These are phyloP conservation scores for Diplogasteroides magnus DNA, from an alignment of 1,140 invertebrate species.

Conservation along the genomic window DNA sequence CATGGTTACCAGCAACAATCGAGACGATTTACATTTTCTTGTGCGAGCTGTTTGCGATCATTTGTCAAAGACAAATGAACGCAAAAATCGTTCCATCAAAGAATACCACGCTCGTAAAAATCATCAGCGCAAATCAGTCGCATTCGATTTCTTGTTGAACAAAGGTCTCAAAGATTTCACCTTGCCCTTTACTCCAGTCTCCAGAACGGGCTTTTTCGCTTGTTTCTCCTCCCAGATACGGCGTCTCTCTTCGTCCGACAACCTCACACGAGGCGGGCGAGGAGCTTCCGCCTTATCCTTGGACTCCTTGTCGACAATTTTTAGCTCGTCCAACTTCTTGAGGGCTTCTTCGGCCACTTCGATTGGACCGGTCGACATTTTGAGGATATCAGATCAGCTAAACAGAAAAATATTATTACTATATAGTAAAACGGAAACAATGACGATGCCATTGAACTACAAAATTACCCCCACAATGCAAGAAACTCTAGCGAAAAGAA, in stretches of 20 bases:
- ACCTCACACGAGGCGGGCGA: not conserved
- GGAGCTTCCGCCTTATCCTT: not conserved
- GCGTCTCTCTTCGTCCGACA: conserved; percentile 4
- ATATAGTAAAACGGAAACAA: too few relatives aligned
- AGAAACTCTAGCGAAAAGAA: too few relatives aligned
- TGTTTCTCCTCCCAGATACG: conserved; percentile 20
- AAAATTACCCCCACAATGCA: too few relatives aligned
- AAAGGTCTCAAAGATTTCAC: too few relatives aligned
- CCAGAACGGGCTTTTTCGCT: conserved; percentile 13
- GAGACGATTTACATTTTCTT: conserved; percentile 17
- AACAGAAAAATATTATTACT: too few relatives aligned
- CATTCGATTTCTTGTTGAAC: too few relatives aligned
- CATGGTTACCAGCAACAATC: conserved; percentile 18
- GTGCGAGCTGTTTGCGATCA: not conserved
- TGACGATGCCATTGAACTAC: too few relatives aligned
- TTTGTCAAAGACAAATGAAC: too few relatives aligned
- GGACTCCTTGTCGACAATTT: not conserved
- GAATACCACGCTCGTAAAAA: too few relatives aligned
- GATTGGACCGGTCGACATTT: conserved; percentile 1
- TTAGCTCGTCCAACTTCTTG: conserved; percentile 2
- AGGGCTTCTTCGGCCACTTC: conserved; percentile 4
- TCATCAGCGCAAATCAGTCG: too few relatives aligned
- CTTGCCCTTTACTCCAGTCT: conserved; percentile 14
- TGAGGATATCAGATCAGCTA: too few relatives aligned
- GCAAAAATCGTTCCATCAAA: too few relatives aligned